Percentiles rank a stretch among this genome's conserved stretches.
Evolutionary conservation across 2,888 invertebrate genomes (phyloP).

Genomic region (Lasioglossum vierecki): DNA sequence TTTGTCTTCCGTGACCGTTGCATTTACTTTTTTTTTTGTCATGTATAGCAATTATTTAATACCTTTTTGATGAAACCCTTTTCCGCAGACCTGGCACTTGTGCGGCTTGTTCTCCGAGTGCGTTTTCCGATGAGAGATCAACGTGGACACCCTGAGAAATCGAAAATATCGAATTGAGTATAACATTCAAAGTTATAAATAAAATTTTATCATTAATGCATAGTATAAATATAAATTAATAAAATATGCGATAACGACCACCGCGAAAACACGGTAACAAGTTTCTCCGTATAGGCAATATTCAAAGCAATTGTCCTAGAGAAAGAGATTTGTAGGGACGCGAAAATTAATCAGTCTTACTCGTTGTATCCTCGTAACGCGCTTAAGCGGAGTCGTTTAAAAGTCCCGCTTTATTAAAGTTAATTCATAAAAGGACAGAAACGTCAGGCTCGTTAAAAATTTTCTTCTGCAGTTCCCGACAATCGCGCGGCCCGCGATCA

Average conservation of each 20-base stretch:
- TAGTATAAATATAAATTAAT: background rate
- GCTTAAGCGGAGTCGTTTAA: slow-evolving; percentile 2
- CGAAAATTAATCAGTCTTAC: slow-evolving; percentile 5
- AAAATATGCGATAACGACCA: background rate
- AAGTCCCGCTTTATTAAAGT: slow-evolving; percentile 20
- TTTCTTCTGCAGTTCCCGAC: slow-evolving; percentile 8
- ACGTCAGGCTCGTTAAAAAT: slow-evolving; percentile 51
- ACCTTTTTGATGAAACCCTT: slow-evolving; percentile 94
- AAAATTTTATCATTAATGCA: background rate
- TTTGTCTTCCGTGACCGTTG: background rate
- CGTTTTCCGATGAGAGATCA: slow-evolving; percentile 92
- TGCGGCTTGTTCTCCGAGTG: slow-evolving; percentile 91
- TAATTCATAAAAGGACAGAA: slow-evolving; percentile 34
- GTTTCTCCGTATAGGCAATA: slow-evolving; percentile 1
- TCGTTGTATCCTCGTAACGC: background rate
- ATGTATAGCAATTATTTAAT: slow-evolving; percentile 31
- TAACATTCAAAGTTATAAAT: background rate
- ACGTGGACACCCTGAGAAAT: slow-evolving; percentile 87
- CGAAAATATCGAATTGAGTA: background rate
- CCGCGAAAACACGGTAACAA: background rate
- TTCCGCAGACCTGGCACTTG: slow-evolving; percentile 90
- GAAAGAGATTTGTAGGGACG: background rate
- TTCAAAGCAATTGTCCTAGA: background rate
- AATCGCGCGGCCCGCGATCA: slow-evolving; percentile 15
- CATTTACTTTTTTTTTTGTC: background rate